A percentile compares a stretch with the other conserved stretches of the same genome.
These are phyloP conservation scores for Brachionus rubens DNA, from an alignment of 1,140 invertebrate species.

Conservation along the genomic window DNA sequence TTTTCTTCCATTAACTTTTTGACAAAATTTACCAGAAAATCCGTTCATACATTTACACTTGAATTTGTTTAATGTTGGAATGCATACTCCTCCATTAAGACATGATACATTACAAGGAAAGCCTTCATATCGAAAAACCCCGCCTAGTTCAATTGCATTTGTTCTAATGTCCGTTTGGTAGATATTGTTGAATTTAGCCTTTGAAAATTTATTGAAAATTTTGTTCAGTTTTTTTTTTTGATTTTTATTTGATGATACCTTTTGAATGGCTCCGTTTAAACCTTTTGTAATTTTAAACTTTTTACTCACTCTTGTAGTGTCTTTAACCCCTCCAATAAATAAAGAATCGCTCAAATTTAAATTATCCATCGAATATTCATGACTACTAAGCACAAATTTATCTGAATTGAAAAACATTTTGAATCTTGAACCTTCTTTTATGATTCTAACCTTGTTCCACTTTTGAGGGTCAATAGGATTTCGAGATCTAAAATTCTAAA, in stretches of 20 bases:
- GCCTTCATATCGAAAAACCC: background rate
- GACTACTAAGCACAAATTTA: background rate
- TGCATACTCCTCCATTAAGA: slow-evolving; percentile 5
- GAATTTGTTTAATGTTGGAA: slow-evolving; percentile 3
- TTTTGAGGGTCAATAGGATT: background rate
- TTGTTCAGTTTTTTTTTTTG: background rate
- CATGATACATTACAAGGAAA: slow-evolving; percentile 42
- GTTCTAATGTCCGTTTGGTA: background rate
- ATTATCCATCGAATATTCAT: background rate
- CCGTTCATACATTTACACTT: slow-evolving; percentile 20
- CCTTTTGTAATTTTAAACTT: slow-evolving; percentile 5
- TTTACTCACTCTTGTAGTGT: background rate
- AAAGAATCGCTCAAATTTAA: background rate
- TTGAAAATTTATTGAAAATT: background rate
- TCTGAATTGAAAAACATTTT: slow-evolving; percentile 27
- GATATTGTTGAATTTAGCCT: background rate
- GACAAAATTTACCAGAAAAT: slow-evolving; percentile 15
- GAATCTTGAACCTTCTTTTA: slow-evolving; percentile 12
- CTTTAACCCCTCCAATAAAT: slow-evolving; percentile 34
- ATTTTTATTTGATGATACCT: background rate
- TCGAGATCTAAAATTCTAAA: background rate
- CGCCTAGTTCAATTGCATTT: background rate
- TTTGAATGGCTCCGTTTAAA: slow-evolving; percentile 30
- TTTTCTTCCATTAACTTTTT: background rate
- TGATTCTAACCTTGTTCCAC: slow-evolving; percentile 27